Percentiles rank a stretch among this genome's conserved stretches.
Conservation (phyloP, 2,797 vertebrate genomes). For the Zenarchopterus dispar region DNA sequence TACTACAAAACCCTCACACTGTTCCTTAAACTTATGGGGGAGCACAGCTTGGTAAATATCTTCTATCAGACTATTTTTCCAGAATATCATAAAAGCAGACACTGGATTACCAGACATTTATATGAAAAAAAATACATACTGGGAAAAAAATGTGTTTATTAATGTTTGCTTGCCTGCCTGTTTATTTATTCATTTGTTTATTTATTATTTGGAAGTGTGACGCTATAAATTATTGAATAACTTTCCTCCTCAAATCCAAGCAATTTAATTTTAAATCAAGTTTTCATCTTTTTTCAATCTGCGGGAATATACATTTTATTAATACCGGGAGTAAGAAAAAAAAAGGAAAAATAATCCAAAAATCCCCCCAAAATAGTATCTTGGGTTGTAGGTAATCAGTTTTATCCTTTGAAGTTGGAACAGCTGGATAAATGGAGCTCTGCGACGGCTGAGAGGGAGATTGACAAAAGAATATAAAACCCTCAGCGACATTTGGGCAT, state of each 20-base stretch:
- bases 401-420: conserved; percentile 8
- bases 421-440: conserved; percentile 21
- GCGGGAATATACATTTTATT: conserved; percentile 17
- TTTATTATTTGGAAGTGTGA: conserved; percentile 83
- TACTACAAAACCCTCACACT: conserved; percentile 34
- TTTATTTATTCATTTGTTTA: conserved; percentile 88
- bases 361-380: conserved; percentile 13
- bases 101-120: conserved; percentile 72
- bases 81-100: conserved; percentile 49
- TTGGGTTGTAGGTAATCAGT: not conserved
- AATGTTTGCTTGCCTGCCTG: conserved; percentile 86
- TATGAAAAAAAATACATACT: conserved; percentile 48
- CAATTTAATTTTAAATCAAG: conserved; percentile 57
- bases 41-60: conserved; percentile 41
- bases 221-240: conserved; percentile 81
- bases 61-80: conserved; percentile 68
- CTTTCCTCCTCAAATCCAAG: conserved; percentile 65
- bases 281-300: conserved; percentile 38
- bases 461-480: not conserved
- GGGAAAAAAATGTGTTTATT: conserved; percentile 74
- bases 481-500: conserved; percentile 37
- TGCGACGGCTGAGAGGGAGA: conserved; percentile 16
- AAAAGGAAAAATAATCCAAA: not conserved
- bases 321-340: conserved; percentile 4
- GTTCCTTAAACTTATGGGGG: conserved; percentile 48